These are phyloP conservation scores for Tricholaema leucomelas DNA, from an alignment of 2,113 vertebrate genomes.

Conservation along the genomic window DNA sequence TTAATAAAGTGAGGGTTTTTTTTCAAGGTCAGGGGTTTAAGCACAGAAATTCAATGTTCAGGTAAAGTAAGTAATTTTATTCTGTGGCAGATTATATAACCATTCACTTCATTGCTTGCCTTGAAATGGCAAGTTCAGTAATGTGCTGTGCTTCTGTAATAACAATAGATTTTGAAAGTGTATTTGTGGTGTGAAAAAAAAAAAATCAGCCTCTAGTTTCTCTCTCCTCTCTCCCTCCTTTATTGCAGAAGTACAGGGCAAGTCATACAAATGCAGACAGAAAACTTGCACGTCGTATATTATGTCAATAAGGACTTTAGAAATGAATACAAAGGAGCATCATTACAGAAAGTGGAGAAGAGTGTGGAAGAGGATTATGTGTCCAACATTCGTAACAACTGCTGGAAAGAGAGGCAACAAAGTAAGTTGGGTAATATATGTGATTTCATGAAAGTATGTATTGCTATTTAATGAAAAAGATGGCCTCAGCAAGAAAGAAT, in stretches of 20 bases:
- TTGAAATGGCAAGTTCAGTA: not conserved
- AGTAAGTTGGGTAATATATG: conserved; percentile 79
- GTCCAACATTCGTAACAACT: conserved; percentile 93
- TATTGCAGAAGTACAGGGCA: conserved; percentile 88
- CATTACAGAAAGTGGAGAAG: conserved; percentile 94
- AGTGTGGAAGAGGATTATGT: conserved; percentile 97
- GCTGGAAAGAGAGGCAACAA: conserved; percentile 97
- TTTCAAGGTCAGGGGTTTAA: not conserved
- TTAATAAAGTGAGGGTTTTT: not conserved
- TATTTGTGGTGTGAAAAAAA: not conserved
- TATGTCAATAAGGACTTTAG: conserved; percentile 94
- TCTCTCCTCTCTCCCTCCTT: not conserved
- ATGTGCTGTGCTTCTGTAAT: not conserved
- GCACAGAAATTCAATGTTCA: not conserved
- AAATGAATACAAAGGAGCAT: conserved; percentile 90
- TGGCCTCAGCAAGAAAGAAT: not conserved
- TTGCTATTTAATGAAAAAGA: not conserved
- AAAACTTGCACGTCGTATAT: conserved; percentile 89
- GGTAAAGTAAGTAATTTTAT: not conserved
- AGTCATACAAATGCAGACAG: conserved; percentile 90
- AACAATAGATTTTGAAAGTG: not conserved
- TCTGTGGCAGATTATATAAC: not conserved
- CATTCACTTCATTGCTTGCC: not conserved
- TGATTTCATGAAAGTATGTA: not conserved
- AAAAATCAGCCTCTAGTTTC: not conserved